These are phyloP conservation scores for Anableps anableps DNA, from an alignment of 2,797 vertebrate species.

Conservation along the genomic window DNA sequence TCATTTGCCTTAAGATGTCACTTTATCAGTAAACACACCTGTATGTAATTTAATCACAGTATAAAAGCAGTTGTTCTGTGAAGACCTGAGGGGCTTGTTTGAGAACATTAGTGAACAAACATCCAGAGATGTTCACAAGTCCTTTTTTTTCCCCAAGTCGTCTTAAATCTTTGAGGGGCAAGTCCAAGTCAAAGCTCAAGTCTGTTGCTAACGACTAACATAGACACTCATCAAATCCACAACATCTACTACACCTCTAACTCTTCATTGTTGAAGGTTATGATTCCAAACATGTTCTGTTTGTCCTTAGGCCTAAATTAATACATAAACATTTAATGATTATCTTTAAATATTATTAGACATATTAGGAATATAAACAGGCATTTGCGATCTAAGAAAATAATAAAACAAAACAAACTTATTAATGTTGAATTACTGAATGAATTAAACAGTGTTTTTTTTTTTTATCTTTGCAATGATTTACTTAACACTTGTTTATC, in stretches of 20 bases:
- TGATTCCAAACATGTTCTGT: neutral
- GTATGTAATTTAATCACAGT: neutral
- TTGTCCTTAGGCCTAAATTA: neutral
- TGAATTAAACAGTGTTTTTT: neutral
- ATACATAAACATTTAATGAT: too few relatives aligned
- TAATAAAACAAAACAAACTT: neutral
- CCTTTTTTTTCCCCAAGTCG: neutral
- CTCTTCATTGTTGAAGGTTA: neutral
- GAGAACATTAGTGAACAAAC: neutral
- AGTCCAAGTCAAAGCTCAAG: neutral
- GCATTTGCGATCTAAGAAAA: neutral
- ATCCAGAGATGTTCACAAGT: neutral
- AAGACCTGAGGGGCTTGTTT: neutral
- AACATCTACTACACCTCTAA: neutral
- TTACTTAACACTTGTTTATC: neutral
- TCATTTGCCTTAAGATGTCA: neutral
- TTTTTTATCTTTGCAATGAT: neutral
- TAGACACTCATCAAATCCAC: neutral
- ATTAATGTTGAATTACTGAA: neutral
- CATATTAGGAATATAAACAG: too few relatives aligned
- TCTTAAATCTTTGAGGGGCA: neutral
- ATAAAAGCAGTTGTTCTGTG: neutral
- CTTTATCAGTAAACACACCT: neutral
- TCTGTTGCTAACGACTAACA: neutral
- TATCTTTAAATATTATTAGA: too few relatives aligned